Evolutionary conservation across 2,113 vertebrate species (phyloP).

Genomic region (Ondatra zibethicus): DNA sequence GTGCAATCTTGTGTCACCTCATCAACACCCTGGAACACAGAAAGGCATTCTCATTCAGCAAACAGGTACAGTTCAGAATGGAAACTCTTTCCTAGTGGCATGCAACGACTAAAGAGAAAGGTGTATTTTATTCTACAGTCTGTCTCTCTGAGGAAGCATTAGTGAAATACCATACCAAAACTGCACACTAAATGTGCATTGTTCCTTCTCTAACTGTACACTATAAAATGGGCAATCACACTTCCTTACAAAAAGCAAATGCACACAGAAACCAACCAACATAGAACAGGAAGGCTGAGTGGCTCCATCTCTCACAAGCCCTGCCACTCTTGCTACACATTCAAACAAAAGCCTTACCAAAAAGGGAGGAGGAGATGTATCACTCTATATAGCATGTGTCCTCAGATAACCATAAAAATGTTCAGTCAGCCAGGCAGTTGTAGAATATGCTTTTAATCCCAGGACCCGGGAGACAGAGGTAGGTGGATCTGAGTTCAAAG

Average conservation of each 20-base stretch:
- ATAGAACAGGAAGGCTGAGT: neutral
- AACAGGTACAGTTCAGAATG: neutral
- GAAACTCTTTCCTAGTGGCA: neutral
- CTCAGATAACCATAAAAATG: neutral
- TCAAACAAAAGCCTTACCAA: constrained; percentile 8
- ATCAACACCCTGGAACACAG: neutral
- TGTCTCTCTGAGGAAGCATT: neutral
- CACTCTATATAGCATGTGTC: neutral
- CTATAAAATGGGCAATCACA: neutral
- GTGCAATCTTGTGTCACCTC: neutral
- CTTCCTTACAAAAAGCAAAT: neutral
- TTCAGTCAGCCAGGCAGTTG: neutral
- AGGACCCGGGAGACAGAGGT: neutral
- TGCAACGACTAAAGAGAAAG: neutral
- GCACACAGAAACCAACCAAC: constrained; percentile 29
- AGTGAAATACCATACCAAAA: neutral
- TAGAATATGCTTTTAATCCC: neutral
- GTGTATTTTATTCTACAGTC: neutral
- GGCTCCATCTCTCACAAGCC: neutral
- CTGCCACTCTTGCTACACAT: neutral
- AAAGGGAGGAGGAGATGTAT: neutral
- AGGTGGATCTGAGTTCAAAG: neutral
- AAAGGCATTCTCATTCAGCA: neutral
- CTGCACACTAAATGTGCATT: neutral
- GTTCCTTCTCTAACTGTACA: constrained; percentile 10